Evolutionary conservation across 2,888 invertebrate genomes (phyloP), one percentile per base, ranked within the genome.

Genomic region (Orgyia antiqua): DNA sequence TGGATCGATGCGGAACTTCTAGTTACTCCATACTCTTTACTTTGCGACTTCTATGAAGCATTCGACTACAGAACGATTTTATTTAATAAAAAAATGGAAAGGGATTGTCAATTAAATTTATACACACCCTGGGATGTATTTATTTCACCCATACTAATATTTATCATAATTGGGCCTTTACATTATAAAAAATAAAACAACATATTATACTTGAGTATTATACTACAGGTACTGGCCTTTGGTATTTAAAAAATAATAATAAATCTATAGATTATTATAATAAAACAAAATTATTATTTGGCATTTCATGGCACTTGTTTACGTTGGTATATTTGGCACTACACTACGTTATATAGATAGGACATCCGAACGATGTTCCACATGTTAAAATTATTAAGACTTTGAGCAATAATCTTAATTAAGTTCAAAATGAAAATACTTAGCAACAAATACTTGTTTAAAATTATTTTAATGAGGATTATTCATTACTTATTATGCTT

Each of bases 151-250:
- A 13, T 7, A 17, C n/a, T n/a, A 17, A 15, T 15, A 15, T 15
- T 15, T 15, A 15, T 31, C 29, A 33, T 29, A 38, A 29, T 29
- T 36, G 50, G 46, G 48, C 46, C 52, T 39, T 52, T 48, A 44
- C 45, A 52, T 51, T 44, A 39, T 50, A 61, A 10, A 21, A 21
- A 8, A 21, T 10, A 10, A 10, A 10, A 21, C n/a, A n/a, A n/a
- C n/a, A n/a, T n/a, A 15, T 6, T 15, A 23, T 23, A 20, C 7
- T 35, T 31, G 83, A 84, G 84, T 82, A 84, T 84, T 76, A 67
- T 63, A 49, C 52, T 73, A 77, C 79, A 83, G 84, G 83, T 80
- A 86, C 84, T 68, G 82, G 66, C 74, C 68, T 69, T 72, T 66
- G 66, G 65, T 58, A 52, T 51, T 58, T 51, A 55, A 56, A 51